phyloP scores from a whole-genome alignment of 2,797 vertebrate genomes.

The Cygnus olor region DNA sequence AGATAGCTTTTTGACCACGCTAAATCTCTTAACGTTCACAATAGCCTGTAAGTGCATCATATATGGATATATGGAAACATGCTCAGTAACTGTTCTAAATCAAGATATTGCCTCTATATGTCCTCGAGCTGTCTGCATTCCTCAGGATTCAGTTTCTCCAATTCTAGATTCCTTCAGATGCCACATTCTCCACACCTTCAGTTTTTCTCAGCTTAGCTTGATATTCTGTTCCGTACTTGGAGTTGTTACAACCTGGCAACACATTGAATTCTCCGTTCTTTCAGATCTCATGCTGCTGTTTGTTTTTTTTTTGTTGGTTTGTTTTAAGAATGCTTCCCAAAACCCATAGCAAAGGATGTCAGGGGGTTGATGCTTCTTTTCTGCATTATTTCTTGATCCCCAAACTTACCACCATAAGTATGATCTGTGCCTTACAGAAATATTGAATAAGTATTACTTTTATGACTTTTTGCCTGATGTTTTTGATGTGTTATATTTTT shows the following conservation, averaged over 20 bases:
- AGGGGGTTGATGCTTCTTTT: background rate
- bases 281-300: background rate
- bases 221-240: background rate
- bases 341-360: background rate
- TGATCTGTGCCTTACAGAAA: background rate
- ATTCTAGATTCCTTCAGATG: background rate
- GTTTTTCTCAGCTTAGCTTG: background rate
- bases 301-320: background rate
- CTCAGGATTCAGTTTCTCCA: background rate
- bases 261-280: background rate
- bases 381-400: background rate
- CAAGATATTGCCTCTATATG: background rate
- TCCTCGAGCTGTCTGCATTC: background rate
- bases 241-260: background rate
- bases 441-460: background rate
- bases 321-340: background rate
- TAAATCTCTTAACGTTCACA: background rate
- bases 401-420: background rate
- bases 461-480: background rate
- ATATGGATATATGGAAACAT: background rate
- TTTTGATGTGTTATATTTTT: slow-evolving; percentile 33
- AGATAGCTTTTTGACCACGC: background rate
- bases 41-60: accelerated
- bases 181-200: background rate
- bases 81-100: background rate